Evolutionary conservation across 2,888 invertebrate genomes (phyloP), one percentile per base, ranked within the genome.

Genomic region (Eristalis intricaria): DNA sequence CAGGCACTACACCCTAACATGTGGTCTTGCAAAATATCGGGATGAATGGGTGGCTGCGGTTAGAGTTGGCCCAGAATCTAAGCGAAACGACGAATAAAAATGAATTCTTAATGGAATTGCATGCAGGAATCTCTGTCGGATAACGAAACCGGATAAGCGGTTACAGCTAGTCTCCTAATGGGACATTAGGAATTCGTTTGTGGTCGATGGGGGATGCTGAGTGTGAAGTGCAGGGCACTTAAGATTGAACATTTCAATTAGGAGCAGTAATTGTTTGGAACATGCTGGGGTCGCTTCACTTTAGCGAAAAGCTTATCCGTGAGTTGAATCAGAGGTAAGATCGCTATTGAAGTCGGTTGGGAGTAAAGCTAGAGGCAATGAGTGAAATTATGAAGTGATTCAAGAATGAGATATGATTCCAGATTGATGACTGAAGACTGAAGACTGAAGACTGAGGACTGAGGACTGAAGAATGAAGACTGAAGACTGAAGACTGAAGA

Each of bases 21-120:
- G 56, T n/a, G 56, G 40, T 70, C 56, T 58, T 63, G 50, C 29
- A 43, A n/a, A 43, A 32, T 29, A 43, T n/a, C 15, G 13, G 63
- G 32, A 26, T 13, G 26, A 26, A 15, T 40, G 35, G 23, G 38
- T 32, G 78, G 64, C 19, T 64, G 38, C 63, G 35, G 38, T 22
- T 38, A 40, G 56, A 71, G 15, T 40, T 32, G 56, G 35, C 61
- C 23, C 26, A 22, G 22, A 23, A 22, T 63, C 35, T 23, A 19
- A 2, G 40, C 4, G 26, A 15, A 78, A 71, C 56, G 50, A 50
- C 50, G 56, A 70, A 70, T 78, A 64, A 56, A 64, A 56, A 78
- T 64, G 64, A 78, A 69, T 63, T 56, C 63, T 69, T 78, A 56
- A 78, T 70, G 69, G 70, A 64, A 71, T 71, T 69, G 61, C 63